A percentile compares a stretch with the other conserved stretches of the same genome.
Evolutionary conservation across 2,888 invertebrate species (phyloP).

Genomic region (Ectemnius lituratus): DNA sequence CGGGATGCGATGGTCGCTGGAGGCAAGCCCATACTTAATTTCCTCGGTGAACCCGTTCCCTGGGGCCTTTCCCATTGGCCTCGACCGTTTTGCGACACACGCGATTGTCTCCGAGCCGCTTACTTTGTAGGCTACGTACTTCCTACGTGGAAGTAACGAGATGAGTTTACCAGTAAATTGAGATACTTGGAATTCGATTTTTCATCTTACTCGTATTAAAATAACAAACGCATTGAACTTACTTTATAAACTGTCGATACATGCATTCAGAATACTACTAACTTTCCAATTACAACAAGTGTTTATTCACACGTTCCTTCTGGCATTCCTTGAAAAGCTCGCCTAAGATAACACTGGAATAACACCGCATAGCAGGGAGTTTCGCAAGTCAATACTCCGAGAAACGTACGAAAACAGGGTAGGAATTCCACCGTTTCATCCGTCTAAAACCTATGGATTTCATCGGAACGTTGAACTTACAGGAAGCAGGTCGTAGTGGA

Average conservation of each 20-base stretch:
- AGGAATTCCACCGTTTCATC: no score
- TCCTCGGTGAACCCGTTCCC: neutral
- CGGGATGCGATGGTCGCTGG: neutral
- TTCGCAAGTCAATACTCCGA: no score
- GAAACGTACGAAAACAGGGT: no score
- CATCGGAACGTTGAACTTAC: neutral
- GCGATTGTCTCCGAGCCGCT: constrained; percentile 60
- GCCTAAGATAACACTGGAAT: no score
- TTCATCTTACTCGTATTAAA: neutral
- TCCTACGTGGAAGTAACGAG: constrained; percentile 42
- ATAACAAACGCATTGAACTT: no score
- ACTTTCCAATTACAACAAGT: no score
- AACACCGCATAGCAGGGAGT: no score
- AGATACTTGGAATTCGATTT: neutral
- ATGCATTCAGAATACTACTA: no score
- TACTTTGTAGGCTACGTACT: constrained; percentile 61
- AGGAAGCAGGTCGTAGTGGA: neutral
- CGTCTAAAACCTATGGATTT: neutral
- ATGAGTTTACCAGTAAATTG: constrained; percentile 5
- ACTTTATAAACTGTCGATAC: no score
- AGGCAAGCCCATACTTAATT: neutral
- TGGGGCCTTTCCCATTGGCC: constrained; percentile 43
- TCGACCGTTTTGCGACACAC: constrained; percentile 53
- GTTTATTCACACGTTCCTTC: no score
- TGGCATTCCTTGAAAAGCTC: no score